A percentile compares a stretch with the other conserved stretches of the same genome.
These are phyloP conservation scores for Tillus elongatus DNA, from an alignment of 2,888 invertebrate species.

Conservation along the genomic window DNA sequence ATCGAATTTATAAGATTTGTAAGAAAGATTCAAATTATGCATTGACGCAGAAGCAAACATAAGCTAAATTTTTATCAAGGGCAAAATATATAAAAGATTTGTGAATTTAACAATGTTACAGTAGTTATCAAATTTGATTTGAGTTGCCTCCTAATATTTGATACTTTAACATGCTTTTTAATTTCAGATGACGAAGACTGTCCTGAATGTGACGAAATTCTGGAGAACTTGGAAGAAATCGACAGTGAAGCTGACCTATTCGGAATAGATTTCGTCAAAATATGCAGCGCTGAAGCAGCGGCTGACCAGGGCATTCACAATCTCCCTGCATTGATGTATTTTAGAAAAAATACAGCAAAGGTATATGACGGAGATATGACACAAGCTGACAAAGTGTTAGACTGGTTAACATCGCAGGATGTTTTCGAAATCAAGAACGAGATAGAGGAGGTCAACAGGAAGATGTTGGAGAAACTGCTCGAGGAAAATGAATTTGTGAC, in stretches of 20 bases:
- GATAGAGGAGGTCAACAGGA: constrained; percentile 93
- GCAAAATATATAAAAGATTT: no score
- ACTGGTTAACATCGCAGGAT: constrained; percentile 89
- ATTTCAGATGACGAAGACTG: constrained; percentile 77
- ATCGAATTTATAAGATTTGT: no score
- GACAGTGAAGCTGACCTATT: constrained; percentile 90
- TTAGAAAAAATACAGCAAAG: constrained; percentile 69
- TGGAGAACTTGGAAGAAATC: constrained; percentile 85
- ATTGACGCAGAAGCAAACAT: no score
- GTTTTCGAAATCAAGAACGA: constrained; percentile 93
- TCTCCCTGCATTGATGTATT: constrained; percentile 80
- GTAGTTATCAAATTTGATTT: no score
- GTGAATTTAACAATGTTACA: no score
- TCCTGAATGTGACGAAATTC: constrained; percentile 81
- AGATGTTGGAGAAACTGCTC: constrained; percentile 89
- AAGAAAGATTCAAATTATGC: no score
- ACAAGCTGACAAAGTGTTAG: constrained; percentile 75
- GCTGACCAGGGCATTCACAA: constrained; percentile 74
- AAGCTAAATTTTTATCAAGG: no score
- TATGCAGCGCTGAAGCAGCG: constrained; percentile 72
- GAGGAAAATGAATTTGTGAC: constrained; percentile 93
- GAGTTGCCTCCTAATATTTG: no score
- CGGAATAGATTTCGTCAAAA: constrained; percentile 92
- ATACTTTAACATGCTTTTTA: constrained; percentile 1
- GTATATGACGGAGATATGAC: constrained; percentile 83